These are phyloP conservation scores for Meghimatium bilineatum DNA, from an alignment of 2,888 invertebrate species.

Conservation along the genomic window DNA sequence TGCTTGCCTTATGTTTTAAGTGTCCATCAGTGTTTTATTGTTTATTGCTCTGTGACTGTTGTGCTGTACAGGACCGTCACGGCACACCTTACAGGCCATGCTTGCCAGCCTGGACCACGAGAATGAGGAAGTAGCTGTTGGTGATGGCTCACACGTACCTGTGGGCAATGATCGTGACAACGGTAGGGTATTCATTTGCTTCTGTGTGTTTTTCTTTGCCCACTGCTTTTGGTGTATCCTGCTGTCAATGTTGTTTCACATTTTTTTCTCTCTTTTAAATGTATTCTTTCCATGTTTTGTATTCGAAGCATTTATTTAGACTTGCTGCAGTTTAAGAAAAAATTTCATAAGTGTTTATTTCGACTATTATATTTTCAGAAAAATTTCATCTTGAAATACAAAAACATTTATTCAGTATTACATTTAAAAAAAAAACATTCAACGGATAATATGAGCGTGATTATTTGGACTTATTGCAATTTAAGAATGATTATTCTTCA, in stretches of 20 bases:
- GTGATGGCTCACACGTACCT: neutral
- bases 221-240: neutral
- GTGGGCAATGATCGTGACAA: constrained; percentile 8
- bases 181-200: constrained; percentile 20
- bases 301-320: too few species aligned
- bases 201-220: neutral
- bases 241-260: neutral
- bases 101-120: constrained; percentile 76
- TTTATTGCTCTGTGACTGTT: constrained; percentile 25
- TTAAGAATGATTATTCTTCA: too few species aligned
- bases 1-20: neutral
- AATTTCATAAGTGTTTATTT: too few species aligned
- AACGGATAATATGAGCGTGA: too few species aligned
- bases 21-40: constrained; percentile 1
- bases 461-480: too few species aligned
- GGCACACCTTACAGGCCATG: constrained; percentile 78
- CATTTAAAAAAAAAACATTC: too few species aligned
- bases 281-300: too few species aligned
- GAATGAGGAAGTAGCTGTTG: constrained; percentile 56
- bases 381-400: too few species aligned
- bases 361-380: too few species aligned
- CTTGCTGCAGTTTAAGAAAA: too few species aligned
- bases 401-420: too few species aligned
- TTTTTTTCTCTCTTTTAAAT: too few species aligned
- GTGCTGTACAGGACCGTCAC: constrained; percentile 75